Evolutionary conservation across 1,140 invertebrate species (phyloP).

Genomic region (Pectinophora gossypiella): DNA sequence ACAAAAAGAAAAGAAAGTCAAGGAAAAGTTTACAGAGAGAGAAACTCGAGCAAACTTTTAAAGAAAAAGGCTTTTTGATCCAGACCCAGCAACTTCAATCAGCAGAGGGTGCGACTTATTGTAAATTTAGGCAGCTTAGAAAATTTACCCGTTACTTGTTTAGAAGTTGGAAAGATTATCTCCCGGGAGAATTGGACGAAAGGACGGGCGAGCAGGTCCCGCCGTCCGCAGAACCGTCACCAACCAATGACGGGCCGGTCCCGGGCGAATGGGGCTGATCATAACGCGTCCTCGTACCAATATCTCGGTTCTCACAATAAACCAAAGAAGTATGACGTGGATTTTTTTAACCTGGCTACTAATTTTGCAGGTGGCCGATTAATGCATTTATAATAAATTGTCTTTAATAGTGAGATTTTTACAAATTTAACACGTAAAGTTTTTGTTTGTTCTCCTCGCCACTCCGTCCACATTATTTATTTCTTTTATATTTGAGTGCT

Average conservation of each 20-base stretch:
- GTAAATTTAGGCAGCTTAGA: slow-evolving; percentile 92
- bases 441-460: slow-evolving; percentile 11
- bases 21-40: slow-evolving; percentile 89
- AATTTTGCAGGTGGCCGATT: slow-evolving; percentile 15
- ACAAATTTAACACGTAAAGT: slow-evolving; percentile 3
- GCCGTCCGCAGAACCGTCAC: neutral
- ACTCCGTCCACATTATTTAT: slow-evolving; percentile 30
- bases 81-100: slow-evolving; percentile 94
- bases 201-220: slow-evolving; percentile 15
- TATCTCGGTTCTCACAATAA: too few relatives aligned
- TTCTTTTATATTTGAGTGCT: slow-evolving; percentile 11
- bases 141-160: slow-evolving; percentile 95
- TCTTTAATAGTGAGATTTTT: slow-evolving; percentile 30
- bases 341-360: slow-evolving; percentile 14
- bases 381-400: slow-evolving; percentile 44
- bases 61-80: slow-evolving; percentile 93
- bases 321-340: slow-evolving; percentile 14
- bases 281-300: too few relatives aligned
- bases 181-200: slow-evolving; percentile 84
- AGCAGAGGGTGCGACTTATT: slow-evolving; percentile 94
- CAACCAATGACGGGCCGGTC: slow-evolving; percentile 6
- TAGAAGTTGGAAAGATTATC: slow-evolving; percentile 94
- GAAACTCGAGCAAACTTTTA: slow-evolving; percentile 93
- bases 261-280: too few relatives aligned
- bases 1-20: slow-evolving; percentile 83